Evolutionary conservation across 2,113 vertebrate genomes (phyloP).

Genomic region (Brevimyrus niger): DNA sequence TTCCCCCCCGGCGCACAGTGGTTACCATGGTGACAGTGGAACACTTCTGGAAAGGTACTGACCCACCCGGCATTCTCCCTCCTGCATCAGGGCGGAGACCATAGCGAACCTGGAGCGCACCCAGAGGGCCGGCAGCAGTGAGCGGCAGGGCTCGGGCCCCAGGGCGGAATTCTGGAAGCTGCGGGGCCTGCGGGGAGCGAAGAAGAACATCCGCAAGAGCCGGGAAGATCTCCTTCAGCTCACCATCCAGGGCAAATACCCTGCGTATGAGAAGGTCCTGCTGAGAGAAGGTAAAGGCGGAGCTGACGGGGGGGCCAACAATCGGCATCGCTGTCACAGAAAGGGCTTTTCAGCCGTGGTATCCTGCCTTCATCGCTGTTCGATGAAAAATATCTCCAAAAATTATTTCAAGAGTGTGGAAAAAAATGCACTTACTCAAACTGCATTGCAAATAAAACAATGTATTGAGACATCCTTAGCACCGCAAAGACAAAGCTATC

Average conservation of each 20-base stretch:
- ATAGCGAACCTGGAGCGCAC: conserved; percentile 71
- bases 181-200: conserved; percentile 84
- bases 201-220: conserved; percentile 68
- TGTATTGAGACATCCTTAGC: background rate
- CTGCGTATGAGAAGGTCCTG: conserved; percentile 82
- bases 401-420: background rate
- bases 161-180: conserved; percentile 95
- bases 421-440: background rate
- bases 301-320: background rate
- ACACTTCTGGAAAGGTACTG: background rate
- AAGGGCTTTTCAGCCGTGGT: background rate
- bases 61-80: background rate
- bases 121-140: conserved; percentile 50
- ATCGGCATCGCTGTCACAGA: no score
- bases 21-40: background rate
- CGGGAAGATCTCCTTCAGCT: conserved; percentile 83
- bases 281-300: conserved; percentile 76
- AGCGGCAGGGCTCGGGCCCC: conserved; percentile 50
- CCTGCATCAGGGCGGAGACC: conserved; percentile 72
- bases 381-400: background rate
- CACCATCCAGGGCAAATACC: conserved; percentile 87
- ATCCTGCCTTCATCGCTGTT: background rate
- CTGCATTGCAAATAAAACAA: background rate
- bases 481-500: background rate
- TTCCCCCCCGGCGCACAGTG: background rate